Conservation (phyloP, 2,113 vertebrate genomes). For the Stomatorhinus ivindoensis region DNA sequence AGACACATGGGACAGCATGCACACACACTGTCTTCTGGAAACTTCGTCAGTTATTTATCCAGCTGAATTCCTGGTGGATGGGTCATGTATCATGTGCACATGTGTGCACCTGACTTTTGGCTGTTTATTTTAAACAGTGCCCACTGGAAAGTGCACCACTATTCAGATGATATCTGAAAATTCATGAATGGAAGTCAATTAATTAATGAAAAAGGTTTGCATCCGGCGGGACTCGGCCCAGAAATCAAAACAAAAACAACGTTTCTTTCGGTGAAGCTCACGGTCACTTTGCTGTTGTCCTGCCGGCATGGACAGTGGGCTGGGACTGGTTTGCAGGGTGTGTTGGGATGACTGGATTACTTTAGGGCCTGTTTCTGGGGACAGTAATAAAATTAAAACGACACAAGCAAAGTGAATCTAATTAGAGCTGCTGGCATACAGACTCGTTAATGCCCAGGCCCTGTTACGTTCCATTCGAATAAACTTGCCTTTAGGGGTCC, state of each 20-base stretch:
- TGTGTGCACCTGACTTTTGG: slow-evolving; percentile 43
- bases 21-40: background rate
- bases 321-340: slow-evolving; percentile 39
- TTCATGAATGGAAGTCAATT: slow-evolving; percentile 62
- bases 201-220: slow-evolving; percentile 54
- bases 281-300: slow-evolving; percentile 39
- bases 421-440: slow-evolving; percentile 76
- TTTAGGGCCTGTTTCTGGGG: slow-evolving; percentile 60
- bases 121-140: slow-evolving; percentile 56
- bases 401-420: slow-evolving; percentile 88
- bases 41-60: background rate
- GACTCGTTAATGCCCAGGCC: slow-evolving; percentile 73
- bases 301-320: slow-evolving; percentile 16
- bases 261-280: slow-evolving; percentile 54
- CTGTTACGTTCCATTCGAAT: slow-evolving; percentile 74
- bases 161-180: slow-evolving; percentile 49
- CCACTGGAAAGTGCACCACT: slow-evolving; percentile 51
- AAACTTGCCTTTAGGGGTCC: slow-evolving; percentile 76
- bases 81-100: background rate
- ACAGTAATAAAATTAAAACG: slow-evolving; percentile 80
- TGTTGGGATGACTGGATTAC: slow-evolving; percentile 60
- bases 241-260: background rate
- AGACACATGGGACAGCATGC: background rate
- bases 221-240: slow-evolving; percentile 52
- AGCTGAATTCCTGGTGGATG: background rate